Conservation (phyloP, 2,113 vertebrate species). For the Numida meleagris region DNA sequence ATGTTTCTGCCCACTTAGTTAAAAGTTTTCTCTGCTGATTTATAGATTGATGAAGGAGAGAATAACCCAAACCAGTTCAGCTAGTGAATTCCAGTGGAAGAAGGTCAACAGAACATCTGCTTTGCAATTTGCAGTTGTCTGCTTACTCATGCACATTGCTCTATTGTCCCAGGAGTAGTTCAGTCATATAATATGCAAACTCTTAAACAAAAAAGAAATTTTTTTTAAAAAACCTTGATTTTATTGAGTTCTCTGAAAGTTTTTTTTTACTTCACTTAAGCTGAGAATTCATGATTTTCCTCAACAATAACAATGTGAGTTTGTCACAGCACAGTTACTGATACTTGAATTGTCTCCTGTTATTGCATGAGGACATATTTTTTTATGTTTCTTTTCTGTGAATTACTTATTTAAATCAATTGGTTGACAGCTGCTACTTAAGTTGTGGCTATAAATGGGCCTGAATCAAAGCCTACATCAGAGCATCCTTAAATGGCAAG, state of each 20-base stretch:
- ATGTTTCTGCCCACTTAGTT: not conserved
- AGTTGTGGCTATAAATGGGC: not conserved
- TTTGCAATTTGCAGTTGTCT: slow-evolving; percentile 29
- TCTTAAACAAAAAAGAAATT: slow-evolving; percentile 36
- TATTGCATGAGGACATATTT: not conserved
- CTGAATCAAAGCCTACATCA: not conserved
- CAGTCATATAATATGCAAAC: not conserved
- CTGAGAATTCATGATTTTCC: not conserved
- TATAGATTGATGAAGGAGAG: slow-evolving; percentile 9
- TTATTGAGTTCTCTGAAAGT: slow-evolving; percentile 25
- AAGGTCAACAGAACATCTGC: slow-evolving; percentile 36
- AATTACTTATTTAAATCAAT: not conserved
- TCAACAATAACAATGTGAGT: not conserved
- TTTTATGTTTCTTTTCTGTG: not conserved
- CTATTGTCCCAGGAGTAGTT: not conserved
- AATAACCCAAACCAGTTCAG: not conserved
- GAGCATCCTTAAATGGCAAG: not conserved
- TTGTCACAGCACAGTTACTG: not conserved
- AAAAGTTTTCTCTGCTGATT: not conserved
- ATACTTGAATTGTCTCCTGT: not conserved
- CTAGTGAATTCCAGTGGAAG: not conserved
- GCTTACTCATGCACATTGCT: slow-evolving; percentile 18
- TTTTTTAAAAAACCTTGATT: not conserved
- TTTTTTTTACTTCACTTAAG: not conserved
- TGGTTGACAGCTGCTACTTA: slow-evolving; percentile 8